Base-by-base conservation (phyloP, 2,113 vertebrate species). In the Bujurquina vittata region DNA sequence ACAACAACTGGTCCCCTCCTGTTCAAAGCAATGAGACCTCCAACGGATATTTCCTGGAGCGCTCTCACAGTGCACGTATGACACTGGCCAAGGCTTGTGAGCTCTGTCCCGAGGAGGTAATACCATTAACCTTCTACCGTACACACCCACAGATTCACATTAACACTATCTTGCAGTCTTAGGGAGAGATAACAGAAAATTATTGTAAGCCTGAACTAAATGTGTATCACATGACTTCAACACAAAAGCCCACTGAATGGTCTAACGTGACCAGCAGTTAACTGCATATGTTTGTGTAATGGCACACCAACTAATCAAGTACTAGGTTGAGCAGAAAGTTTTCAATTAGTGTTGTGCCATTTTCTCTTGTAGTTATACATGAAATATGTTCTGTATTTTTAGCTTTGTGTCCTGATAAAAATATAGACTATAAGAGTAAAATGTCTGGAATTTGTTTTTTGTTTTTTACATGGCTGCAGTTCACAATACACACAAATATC, bases 21-120 rank as follows among this genome's bases (percentile, higher is more conserved):
- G 98, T 99, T 67, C 98, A 99, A 93, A 99, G 98, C 96, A 99
- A 99, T 77, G 98, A 99, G 94, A 99, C 98, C 60, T 99, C 98
- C 89, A 99, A 99, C 84, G 98, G 98, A 92, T 99, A 99, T 92
- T 99, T 99, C 95, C 95, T 99, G 91, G 98, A 99, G 94, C 97
- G 98, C 81, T 99, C 98, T 2, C 98, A 99, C 95, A 99, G 98
- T 91, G 98, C 98, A 81, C 97, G 98, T 86, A 98, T 99, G 98
- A 99, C 98, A 75, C 97, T 99, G 91, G 98, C 98, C 94, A 99
- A 99, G 95, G 98, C 98, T 95, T 99, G 98, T 94, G 98, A 99
- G 90, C 97, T 99, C 83, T 99, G 98, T 94, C 98, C 98, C 18
- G 98, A 99, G 90, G 98, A 99, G 97, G 98, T 99, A 97, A 91